Evolutionary conservation across 1,140 invertebrate species (phyloP).

Genomic region (Aradophagus sp.): DNA sequence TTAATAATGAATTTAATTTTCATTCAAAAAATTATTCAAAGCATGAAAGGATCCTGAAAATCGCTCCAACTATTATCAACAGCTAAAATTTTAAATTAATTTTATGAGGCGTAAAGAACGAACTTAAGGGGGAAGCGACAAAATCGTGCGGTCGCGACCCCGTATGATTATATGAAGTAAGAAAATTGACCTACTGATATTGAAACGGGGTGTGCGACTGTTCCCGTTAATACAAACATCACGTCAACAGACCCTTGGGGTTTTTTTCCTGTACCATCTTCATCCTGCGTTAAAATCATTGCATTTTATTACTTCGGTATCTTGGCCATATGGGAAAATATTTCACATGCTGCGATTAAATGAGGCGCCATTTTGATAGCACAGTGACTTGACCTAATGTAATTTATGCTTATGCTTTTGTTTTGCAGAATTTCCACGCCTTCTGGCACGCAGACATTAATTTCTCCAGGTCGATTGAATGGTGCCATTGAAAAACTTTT

Average conservation of each 20-base stretch:
- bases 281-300: conserved; percentile 59
- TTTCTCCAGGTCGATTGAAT: conserved; percentile 63
- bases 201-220: conserved; percentile 47
- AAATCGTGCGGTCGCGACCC: conserved; percentile 62
- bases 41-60: too few species aligned
- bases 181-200: conserved; percentile 62
- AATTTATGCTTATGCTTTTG: conserved; percentile 3
- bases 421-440: conserved; percentile 62
- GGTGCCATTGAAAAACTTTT: conserved; percentile 65
- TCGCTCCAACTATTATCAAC: too few species aligned
- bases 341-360: conserved; percentile 46
- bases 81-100: too few species aligned
- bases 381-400: background rate
- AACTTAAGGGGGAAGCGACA: too few species aligned
- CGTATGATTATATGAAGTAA: conserved; percentile 65
- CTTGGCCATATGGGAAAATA: conserved; percentile 56
- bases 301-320: conserved; percentile 53
- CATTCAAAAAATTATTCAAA: too few species aligned
- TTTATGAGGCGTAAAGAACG: too few species aligned
- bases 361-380: conserved; percentile 4
- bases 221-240: conserved; percentile 71
- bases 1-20: too few species aligned
- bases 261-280: conserved; percentile 30
- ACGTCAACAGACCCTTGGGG: conserved; percentile 61
- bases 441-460: conserved; percentile 59